phyloP scores from a whole-genome alignment of 2,797 vertebrate genomes.

The Valencia hispanica region DNA sequence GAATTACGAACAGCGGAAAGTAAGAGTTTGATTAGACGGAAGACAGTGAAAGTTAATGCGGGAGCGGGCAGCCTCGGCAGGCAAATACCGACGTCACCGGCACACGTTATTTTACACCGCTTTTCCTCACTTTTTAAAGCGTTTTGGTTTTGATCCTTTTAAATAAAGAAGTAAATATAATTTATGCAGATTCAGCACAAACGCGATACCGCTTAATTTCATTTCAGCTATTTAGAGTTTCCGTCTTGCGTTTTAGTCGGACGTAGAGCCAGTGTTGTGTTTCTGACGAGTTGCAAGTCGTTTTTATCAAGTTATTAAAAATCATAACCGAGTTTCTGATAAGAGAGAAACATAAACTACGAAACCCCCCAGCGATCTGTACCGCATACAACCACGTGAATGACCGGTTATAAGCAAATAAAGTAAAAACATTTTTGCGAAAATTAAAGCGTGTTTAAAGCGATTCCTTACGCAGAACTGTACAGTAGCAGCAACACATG shows the following conservation, averaged over 20 bases:
- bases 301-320: slow-evolving; percentile 56
- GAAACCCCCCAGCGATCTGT: neutral
- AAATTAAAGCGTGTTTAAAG: slow-evolving; percentile 14
- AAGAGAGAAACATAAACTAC: neutral
- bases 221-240: slow-evolving; percentile 7
- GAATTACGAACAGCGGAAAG: slow-evolving; percentile 84
- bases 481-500: slow-evolving; percentile 26
- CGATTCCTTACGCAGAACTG: slow-evolving; percentile 31
- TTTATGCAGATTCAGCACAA: slow-evolving; percentile 4
- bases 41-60: slow-evolving; percentile 74
- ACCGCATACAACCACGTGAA: neutral
- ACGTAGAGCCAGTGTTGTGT: neutral
- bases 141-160: slow-evolving; percentile 38
- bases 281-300: neutral
- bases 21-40: slow-evolving; percentile 84
- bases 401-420: slow-evolving; percentile 11
- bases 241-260: slow-evolving; percentile 23
- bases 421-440: slow-evolving; percentile 8
- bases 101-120: slow-evolving; percentile 34
- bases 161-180: neutral
- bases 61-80: slow-evolving; percentile 50
- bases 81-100: slow-evolving; percentile 17
- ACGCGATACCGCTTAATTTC: slow-evolving; percentile 42
- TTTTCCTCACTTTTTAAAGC: slow-evolving; percentile 41
- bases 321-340: slow-evolving; percentile 23